Percentiles rank a stretch among this genome's conserved stretches.
Evolutionary conservation across 2,888 invertebrate genomes (phyloP).

Genomic region (Lapara coniferarum): DNA sequence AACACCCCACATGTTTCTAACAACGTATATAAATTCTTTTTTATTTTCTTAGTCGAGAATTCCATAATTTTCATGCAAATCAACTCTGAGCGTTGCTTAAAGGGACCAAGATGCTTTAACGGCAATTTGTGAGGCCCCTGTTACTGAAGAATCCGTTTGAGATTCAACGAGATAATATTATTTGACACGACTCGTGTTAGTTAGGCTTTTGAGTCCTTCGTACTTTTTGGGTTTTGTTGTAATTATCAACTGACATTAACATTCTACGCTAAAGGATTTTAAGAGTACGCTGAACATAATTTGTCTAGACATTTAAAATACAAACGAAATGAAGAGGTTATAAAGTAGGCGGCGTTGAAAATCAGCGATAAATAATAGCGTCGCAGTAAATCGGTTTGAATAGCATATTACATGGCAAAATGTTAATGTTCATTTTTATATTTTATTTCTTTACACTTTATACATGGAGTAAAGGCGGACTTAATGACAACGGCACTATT

Average conservation of each 20-base stretch:
- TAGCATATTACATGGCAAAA: no score
- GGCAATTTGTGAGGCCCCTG: conserved; percentile 4
- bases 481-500: no score
- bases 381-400: no score
- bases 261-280: no score
- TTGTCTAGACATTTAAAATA: no score
- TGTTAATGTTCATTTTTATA: no score
- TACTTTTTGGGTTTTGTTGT: neutral
- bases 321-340: no score
- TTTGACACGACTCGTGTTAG: neutral
- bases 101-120: conserved; percentile 13
- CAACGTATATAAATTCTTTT: neutral
- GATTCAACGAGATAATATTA: conserved; percentile 1
- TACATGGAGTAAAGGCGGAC: no score
- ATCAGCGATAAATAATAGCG: no score
- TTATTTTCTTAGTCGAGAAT: neutral
- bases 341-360: no score
- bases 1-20: neutral
- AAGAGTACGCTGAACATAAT: no score
- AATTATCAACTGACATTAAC: neutral
- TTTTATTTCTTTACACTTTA: no score
- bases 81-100: conserved; percentile 10
- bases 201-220: neutral
- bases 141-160: conserved; percentile 11
- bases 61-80: conserved; percentile 26